Evolutionary conservation across 2,888 invertebrate species (phyloP).

Genomic region (Papilio protenor): DNA sequence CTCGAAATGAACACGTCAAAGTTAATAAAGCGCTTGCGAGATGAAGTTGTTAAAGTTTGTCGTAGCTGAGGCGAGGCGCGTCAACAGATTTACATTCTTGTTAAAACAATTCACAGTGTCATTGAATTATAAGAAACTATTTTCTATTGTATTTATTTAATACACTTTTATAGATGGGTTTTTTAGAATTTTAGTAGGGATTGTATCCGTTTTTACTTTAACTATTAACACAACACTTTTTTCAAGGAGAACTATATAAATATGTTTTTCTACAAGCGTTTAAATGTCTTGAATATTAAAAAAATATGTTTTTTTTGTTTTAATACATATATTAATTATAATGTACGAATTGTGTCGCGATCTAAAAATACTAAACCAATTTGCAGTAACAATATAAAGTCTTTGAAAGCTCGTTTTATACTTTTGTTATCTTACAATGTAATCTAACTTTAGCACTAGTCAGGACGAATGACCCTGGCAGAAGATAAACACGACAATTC

Average conservation of each 20-base stretch:
- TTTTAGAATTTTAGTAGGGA: too few relatives aligned
- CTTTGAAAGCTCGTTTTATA: conserved; percentile 16
- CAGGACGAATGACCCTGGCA: conserved; percentile 21
- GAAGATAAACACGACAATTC: conserved; percentile 21
- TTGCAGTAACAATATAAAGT: conserved; percentile 29
- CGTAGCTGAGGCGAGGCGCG: neutral
- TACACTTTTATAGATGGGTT: neutral
- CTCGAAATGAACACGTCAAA: conserved; percentile 32
- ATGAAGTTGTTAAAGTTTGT: conserved; percentile 28
- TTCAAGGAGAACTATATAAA: too few relatives aligned
- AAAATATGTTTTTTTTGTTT: too few relatives aligned
- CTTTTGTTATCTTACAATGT: conserved; percentile 8
- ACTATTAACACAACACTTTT: too few relatives aligned
- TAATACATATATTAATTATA: neutral
- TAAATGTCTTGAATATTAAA: too few relatives aligned
- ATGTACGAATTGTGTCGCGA: neutral
- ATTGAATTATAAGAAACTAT: conserved; percentile 8
- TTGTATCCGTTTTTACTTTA: too few relatives aligned
- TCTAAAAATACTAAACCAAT: conserved; percentile 18
- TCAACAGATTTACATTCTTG: conserved; percentile 20
- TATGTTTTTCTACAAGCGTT: too few relatives aligned
- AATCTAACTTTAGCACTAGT: conserved; percentile 24
- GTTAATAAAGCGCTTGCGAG: conserved; percentile 20
- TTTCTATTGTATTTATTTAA: neutral
- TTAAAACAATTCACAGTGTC: conserved; percentile 31